These are phyloP conservation scores for Shargacucullia verbasci DNA, from an alignment of 2,888 invertebrate genomes.

Conservation along the genomic window DNA sequence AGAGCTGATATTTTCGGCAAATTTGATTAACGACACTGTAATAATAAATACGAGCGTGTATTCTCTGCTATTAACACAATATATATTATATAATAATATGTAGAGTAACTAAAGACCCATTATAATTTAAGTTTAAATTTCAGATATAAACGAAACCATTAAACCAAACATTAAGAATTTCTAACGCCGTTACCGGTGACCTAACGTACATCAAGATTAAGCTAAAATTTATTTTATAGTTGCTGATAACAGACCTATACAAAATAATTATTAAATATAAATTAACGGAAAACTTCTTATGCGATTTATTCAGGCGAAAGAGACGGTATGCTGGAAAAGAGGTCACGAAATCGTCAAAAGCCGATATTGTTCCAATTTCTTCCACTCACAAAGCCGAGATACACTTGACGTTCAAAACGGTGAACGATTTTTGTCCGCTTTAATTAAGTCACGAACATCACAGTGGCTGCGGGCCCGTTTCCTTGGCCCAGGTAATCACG, in stretches of 20 bases:
- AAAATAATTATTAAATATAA: slow-evolving; percentile 25
- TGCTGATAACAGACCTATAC: slow-evolving; percentile 31
- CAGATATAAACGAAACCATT: slow-evolving; percentile 32
- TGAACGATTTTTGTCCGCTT: slow-evolving; percentile 69
- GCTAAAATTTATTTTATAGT: slow-evolving; percentile 40
- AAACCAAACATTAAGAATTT: slow-evolving; percentile 37
- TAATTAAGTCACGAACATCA: slow-evolving; percentile 80
- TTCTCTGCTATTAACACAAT: no score
- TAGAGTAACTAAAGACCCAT: no score
- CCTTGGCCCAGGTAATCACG: slow-evolving; percentile 76
- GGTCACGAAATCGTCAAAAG: slow-evolving; percentile 33
- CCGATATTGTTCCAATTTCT: slow-evolving; percentile 53
- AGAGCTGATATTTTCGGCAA: no score
- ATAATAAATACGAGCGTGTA: no score
- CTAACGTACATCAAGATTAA: slow-evolving; percentile 42
- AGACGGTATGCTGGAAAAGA: not conserved
- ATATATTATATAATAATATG: no score
- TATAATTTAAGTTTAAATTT: slow-evolving; percentile 22
- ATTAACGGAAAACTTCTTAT: slow-evolving; percentile 16
- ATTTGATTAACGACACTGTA: no score
- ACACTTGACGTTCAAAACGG: slow-evolving; percentile 66
- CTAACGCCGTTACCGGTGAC: slow-evolving; percentile 27
- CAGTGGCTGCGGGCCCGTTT: slow-evolving; percentile 68
- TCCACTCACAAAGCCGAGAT: slow-evolving; percentile 51
- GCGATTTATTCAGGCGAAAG: slow-evolving; percentile 11